phyloP scores from a whole-genome alignment of 1,140 invertebrate species.

The Aplysia californica region DNA sequence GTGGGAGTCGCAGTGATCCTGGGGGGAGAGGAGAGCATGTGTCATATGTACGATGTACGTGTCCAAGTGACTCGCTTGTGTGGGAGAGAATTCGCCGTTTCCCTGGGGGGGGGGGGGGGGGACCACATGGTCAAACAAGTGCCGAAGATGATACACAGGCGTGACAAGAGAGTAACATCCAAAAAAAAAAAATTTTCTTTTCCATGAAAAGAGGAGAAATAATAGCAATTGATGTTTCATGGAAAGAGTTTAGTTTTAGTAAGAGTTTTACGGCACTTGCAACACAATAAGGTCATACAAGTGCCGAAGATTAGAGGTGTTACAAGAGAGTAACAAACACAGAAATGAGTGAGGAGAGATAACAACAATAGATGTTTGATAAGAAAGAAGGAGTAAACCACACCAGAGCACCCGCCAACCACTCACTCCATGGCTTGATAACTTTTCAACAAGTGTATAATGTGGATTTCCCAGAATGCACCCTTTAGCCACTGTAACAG shows the following conservation, averaged over 20 bases:
- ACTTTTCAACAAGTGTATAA: too few relatives aligned
- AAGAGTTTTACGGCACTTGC: too few relatives aligned
- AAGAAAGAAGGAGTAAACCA: too few relatives aligned
- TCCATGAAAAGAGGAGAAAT: background rate
- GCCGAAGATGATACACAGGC: background rate
- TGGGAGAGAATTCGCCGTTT: background rate
- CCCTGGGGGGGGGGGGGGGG: background rate
- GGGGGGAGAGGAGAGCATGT: background rate
- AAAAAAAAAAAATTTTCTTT: background rate
- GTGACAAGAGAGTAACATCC: background rate
- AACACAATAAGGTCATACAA: too few relatives aligned
- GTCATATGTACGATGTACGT: background rate
- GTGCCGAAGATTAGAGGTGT: too few relatives aligned
- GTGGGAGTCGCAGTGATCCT: conserved; percentile 18
- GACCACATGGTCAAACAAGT: background rate
- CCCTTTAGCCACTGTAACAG: too few relatives aligned
- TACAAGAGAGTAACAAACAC: too few relatives aligned
- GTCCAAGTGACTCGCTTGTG: background rate
- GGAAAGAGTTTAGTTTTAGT: background rate
- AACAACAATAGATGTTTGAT: too few relatives aligned
- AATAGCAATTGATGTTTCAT: background rate
- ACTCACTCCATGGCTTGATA: too few relatives aligned
- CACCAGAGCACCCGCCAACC: too few relatives aligned
- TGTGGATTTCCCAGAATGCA: too few relatives aligned
- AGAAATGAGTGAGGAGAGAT: too few relatives aligned